Base-by-base conservation (phyloP, 2,113 vertebrate genomes). In the Bos javanicus region DNA sequence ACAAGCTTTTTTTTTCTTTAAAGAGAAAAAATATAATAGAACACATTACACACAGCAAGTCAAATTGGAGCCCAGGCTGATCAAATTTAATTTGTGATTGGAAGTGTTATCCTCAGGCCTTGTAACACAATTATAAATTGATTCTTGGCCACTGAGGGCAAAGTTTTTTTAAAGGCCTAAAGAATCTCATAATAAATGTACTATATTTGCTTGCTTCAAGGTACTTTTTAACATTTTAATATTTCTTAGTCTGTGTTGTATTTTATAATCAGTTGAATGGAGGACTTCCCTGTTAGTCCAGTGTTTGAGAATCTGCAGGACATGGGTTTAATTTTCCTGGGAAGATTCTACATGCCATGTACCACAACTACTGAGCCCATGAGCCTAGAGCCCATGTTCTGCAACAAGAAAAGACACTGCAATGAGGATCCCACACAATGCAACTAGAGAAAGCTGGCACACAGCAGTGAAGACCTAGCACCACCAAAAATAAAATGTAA, bases 41-140 rank as follows among this genome's bases (percentile, higher is more conserved):
- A 60, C 15, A 87, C 30, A 82, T 64, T 82, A 62, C 16, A 71
- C 19, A 71, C 21, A 54, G 64, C 48, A 48, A 93, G 52, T 74
- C 85, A 97, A 88, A 96, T 74, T 91, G 85, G 54, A 94, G 13
- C 5, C 14, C 46, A 56, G 76, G 17, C 30, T 46, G 14, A 83
- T 95, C n/a, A 92, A 52, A 62, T 94, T 91, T 86, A 86, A 97
- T 74, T 89, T 96, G 59, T 94, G 81, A 89, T 91, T 56, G 2
- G 26, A 96, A 76, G n/a, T 56, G 82, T 90, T 81, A 88, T 94
- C 23, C 33, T 13, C 25, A 74, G 71, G 83, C 19, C 25, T 95
- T 67, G 85, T 88, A 95, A 80, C 43, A 67, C 56, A 54, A 91
- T 85, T 96, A 92, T 60, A 90, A 86, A 96, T 88, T 50, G 36